phyloP scores from a whole-genome alignment of 2,797 vertebrate species.

The Parauchenoglanis punctatus region DNA sequence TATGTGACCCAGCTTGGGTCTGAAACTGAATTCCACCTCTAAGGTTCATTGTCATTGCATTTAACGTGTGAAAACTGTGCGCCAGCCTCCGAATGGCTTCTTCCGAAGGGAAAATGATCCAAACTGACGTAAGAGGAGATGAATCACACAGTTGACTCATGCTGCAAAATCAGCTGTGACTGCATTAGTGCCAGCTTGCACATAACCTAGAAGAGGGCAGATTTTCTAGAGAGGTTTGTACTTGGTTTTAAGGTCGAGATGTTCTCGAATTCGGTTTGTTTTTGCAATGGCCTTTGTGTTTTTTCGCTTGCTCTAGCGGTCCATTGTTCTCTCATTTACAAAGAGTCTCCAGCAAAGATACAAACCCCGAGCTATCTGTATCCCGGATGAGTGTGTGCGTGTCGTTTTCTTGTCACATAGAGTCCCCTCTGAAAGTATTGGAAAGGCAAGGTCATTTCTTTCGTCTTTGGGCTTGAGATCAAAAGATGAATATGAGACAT shows the following conservation, averaged over 20 bases:
- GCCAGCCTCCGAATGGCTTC: not conserved
- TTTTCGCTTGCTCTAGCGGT: not conserved
- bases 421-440: not conserved
- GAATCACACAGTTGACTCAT: conserved; percentile 29
- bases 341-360: too few species aligned
- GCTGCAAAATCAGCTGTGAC: conserved; percentile 20
- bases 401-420: not conserved
- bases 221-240: not conserved
- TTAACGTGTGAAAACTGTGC: not conserved
- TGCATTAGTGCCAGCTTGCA: not conserved
- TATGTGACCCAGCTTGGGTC: not conserved
- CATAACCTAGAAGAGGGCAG: not conserved
- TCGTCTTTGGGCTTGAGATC: not conserved
- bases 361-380: not conserved
- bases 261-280: not conserved
- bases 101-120: not conserved
- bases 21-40: not conserved
- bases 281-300: not conserved
- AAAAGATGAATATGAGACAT: not conserved
- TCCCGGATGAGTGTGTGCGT: not conserved
- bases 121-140: conserved; percentile 9
- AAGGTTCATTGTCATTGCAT: not conserved
- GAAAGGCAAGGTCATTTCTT: not conserved
- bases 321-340: not conserved
- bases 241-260: too few species aligned